Evolutionary conservation across 2,113 vertebrate species (phyloP), one percentile per base, ranked within the genome.

Genomic region (Artemisiospiza belli): DNA sequence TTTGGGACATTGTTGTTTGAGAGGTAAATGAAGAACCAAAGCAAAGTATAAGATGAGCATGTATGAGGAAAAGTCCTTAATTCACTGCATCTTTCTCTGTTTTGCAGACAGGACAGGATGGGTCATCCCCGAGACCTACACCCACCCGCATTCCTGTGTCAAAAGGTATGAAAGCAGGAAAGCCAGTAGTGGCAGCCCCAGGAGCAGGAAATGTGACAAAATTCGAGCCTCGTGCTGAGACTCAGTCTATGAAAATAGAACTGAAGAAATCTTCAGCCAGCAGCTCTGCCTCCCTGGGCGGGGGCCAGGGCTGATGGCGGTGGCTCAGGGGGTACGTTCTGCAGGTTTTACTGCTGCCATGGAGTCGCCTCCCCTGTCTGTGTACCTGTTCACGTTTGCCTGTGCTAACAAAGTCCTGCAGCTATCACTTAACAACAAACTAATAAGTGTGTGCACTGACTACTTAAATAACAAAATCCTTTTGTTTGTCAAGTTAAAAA

Each of bases 231-330:
- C 98, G 98, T 96, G 98, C 98, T 41, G 99, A 99, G 97, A 98
- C 98, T 98, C 99, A 99, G 94, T 98, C 98, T 79, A 98, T 99
- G 99, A 99, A 98, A 98, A 99, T 99, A 97, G 99, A 99, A 98
- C 98, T 99, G 98, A 99, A 98, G 98, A 99, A 98, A 97, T 98
- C 98, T 83, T 96, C 98, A 57, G 96, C 98, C 96, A 98, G 97
- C 98, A 97, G 98, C 97, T 97, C 98, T 68, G 73, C 98, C 96
- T 97, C 98, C 96, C 95, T 97, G 44, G 97, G 97, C 27, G 98
- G 97, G 94, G 98, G 98, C 77, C 98, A 99, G 98, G 98, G 98
- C 98, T 99, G 98, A 99, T 98, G 97, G 95, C 78, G 4, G 63
- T 97, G 94, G 97, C 97, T 96, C 79, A 97, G 98, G 98, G 98